These are phyloP conservation scores for Sander vitreus DNA, from an alignment of 2,113 vertebrate genomes.

Conservation along the genomic window DNA sequence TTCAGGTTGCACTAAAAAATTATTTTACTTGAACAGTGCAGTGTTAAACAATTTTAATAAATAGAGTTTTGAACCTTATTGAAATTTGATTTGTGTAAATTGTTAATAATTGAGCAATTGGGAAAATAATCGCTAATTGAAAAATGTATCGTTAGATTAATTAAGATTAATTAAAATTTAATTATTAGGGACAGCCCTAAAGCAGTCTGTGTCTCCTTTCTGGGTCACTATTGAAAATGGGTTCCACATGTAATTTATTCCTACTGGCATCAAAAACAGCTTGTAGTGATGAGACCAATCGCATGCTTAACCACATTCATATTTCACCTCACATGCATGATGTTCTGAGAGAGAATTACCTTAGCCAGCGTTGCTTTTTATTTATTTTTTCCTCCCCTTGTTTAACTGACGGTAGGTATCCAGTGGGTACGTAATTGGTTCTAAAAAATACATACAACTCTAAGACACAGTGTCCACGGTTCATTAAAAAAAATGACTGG, in stretches of 20 bases:
- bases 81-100: no score
- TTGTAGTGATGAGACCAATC: slow-evolving; percentile 35
- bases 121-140: no score
- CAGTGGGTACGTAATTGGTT: slow-evolving; percentile 35
- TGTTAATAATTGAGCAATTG: no score
- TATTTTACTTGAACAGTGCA: no score
- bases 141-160: no score
- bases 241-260: slow-evolving; percentile 11
- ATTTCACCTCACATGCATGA: slow-evolving; percentile 35
- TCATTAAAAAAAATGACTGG: slow-evolving; percentile 24
- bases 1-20: no score
- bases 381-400: not conserved
- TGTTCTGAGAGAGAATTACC: slow-evolving; percentile 44
- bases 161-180: no score
- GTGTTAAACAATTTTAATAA: no score
- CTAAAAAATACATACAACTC: slow-evolving; percentile 54
- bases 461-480: slow-evolving; percentile 17
- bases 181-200: no score
- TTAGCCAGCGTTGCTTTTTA: slow-evolving; percentile 11
- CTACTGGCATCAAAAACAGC: slow-evolving; percentile 35
- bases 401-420: slow-evolving; percentile 35
- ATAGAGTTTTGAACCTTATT: no score
- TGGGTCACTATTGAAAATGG: slow-evolving; percentile 15
- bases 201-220: slow-evolving; percentile 6
- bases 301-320: slow-evolving; percentile 37